phyloP scores from a whole-genome alignment of 2,888 invertebrate genomes.

The Drosophila dives region DNA sequence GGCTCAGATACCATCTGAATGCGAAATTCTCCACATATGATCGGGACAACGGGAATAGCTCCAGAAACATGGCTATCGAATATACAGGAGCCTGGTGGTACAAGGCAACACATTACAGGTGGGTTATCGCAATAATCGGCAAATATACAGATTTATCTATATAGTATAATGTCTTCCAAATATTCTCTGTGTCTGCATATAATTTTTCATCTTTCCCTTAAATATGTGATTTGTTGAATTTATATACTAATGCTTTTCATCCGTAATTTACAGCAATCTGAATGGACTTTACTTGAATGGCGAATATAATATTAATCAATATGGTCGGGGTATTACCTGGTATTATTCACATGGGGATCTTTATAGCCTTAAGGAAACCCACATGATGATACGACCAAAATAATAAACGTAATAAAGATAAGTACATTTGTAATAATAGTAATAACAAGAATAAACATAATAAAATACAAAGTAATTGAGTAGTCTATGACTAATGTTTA shows the following conservation, averaged over 20 bases:
- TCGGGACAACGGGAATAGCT: conserved; percentile 88
- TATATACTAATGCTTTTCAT: neutral
- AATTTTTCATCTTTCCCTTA: neutral
- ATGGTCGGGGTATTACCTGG: conserved; percentile 60
- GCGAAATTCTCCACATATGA: conserved; percentile 89
- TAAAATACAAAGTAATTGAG: neutral
- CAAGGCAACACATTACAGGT: conserved; percentile 69
- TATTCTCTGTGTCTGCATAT: neutral
- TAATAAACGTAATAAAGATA: neutral
- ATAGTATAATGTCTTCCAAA: conserved; percentile 84
- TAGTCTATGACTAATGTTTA: neutral
- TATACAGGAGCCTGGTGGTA: conserved; percentile 91
- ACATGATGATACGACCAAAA: conserved; percentile 88
- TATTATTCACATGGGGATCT: conserved; percentile 85
- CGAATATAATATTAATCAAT: conserved; percentile 85
- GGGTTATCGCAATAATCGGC: neutral
- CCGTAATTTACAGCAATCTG: conserved; percentile 86
- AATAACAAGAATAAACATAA: neutral
- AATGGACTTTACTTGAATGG: conserved; percentile 88
- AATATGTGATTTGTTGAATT: neutral
- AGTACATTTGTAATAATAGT: neutral
- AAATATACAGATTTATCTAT: neutral
- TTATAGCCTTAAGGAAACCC: conserved; percentile 85
- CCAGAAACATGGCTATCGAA: conserved; percentile 87
- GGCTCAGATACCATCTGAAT: conserved; percentile 88